Conservation (phyloP, 2,113 vertebrate genomes). For the Gnathonemus longibarbis region DNA sequence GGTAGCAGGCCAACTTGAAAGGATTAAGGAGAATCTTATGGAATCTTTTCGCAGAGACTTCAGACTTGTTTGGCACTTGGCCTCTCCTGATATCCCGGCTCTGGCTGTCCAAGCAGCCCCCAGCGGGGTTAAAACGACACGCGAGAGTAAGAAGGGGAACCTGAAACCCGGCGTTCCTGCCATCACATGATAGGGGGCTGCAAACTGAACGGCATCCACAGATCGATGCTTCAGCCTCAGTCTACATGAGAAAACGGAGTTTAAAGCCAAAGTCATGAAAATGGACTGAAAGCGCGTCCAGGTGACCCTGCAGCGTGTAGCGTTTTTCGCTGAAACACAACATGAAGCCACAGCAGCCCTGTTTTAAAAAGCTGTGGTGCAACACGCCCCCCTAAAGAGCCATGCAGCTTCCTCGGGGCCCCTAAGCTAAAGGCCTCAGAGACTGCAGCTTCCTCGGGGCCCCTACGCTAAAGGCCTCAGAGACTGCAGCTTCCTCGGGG, state of each 20-base stretch:
- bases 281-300: neutral
- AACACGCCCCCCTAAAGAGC: neutral
- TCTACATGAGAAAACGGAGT: neutral
- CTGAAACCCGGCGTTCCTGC: neutral
- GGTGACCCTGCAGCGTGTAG: too few species aligned
- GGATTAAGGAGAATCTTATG: conserved; percentile 16
- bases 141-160: neutral
- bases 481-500: too few species aligned
- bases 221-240: neutral
- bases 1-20: conserved; percentile 19
- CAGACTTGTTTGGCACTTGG: conserved; percentile 13
- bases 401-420: neutral
- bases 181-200: neutral
- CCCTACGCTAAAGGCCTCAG: too few species aligned
- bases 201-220: neutral
- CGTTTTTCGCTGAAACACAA: neutral
- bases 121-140: neutral
- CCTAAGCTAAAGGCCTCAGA: neutral
- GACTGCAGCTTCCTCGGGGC: too few species aligned
- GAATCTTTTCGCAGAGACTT: conserved; percentile 27
- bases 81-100: conserved; percentile 4
- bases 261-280: neutral
- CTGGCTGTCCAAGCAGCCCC: conserved; percentile 11
- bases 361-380: neutral
- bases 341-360: neutral